phyloP scores from a whole-genome alignment of 2,797 vertebrate genomes.

The Pangasius macronema region DNA sequence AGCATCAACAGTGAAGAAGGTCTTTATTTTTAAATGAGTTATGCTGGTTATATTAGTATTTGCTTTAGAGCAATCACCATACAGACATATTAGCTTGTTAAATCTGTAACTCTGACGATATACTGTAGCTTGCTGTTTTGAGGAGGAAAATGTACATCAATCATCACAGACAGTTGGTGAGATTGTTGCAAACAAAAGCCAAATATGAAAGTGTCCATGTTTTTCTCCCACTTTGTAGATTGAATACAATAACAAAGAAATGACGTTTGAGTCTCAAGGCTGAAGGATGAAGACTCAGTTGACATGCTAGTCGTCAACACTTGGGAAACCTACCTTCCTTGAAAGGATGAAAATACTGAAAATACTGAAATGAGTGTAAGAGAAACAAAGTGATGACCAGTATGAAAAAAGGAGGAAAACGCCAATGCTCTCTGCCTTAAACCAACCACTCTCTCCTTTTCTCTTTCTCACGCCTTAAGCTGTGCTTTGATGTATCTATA shows the following conservation, averaged over 20 bases:
- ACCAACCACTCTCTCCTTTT: conserved; percentile 5
- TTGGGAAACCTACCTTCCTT: no score
- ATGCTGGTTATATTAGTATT: background rate
- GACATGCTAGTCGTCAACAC: no score
- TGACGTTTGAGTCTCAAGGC: no score
- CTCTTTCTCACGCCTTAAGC: conserved; percentile 71
- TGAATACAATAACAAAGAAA: background rate
- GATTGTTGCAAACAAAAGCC: background rate
- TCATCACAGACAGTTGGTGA: background rate
- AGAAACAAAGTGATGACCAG: background rate
- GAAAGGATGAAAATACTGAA: background rate
- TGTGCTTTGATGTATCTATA: conserved; percentile 80
- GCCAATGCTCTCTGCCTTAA: background rate
- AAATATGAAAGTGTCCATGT: background rate
- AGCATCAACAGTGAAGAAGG: background rate
- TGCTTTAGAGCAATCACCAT: background rate
- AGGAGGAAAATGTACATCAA: background rate
- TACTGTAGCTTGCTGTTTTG: background rate
- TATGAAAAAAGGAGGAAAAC: background rate
- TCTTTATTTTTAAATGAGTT: background rate
- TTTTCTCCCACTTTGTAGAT: background rate
- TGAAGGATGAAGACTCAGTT: no score
- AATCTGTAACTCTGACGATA: background rate
- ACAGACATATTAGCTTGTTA: background rate
- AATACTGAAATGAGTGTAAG: background rate